Evolutionary conservation across 2,888 invertebrate species (phyloP).

Genomic region (Rhyacophila evoluta): DNA sequence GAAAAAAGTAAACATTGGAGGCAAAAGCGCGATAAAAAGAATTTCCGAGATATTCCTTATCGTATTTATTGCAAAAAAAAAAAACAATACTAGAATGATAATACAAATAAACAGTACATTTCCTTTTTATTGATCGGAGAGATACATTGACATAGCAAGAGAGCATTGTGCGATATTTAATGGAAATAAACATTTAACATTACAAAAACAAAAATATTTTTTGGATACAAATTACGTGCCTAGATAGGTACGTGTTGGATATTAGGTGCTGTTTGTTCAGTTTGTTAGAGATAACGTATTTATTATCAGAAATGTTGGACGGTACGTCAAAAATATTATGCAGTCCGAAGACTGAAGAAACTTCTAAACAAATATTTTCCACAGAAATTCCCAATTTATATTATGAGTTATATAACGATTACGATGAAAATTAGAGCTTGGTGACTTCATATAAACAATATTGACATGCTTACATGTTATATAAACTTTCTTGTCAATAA

Average conservation of each 20-base stretch:
- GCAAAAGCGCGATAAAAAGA: not conserved
- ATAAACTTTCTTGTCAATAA: too few species aligned
- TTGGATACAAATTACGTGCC: not conserved
- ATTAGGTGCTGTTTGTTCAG: not conserved
- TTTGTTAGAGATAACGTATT: not conserved
- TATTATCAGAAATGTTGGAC: not conserved
- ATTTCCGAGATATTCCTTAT: not conserved
- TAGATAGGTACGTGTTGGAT: too few species aligned
- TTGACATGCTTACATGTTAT: too few species aligned
- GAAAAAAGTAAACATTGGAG: not conserved
- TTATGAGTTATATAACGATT: not conserved
- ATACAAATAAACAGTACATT: not conserved
- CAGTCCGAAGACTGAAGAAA: not conserved
- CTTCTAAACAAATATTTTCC: not conserved
- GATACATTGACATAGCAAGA: not conserved
- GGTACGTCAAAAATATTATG: not conserved
- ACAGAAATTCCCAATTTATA: not conserved
- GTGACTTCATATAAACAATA: too few species aligned
- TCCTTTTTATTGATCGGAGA: not conserved
- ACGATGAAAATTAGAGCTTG: too few species aligned
- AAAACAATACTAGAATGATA: not conserved
- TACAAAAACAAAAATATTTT: constrained; percentile 13
- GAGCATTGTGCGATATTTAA: not conserved
- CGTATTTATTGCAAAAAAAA: not conserved
- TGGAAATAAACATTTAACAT: not conserved